Evolutionary conservation across 2,797 vertebrate genomes (phyloP).

Genomic region (Alfaro cultratus): DNA sequence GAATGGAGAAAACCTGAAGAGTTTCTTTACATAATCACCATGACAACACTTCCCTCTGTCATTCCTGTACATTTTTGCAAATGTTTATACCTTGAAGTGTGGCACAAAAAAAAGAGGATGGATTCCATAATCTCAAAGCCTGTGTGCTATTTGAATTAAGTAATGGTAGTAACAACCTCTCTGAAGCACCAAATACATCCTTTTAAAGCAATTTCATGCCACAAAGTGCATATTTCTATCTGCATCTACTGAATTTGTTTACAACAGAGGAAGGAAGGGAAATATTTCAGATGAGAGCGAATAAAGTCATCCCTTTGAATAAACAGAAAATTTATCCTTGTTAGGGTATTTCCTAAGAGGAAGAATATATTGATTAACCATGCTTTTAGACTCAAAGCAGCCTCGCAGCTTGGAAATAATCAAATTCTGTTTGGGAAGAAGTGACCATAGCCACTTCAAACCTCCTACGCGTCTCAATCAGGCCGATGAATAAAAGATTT

Average conservation of each 20-base stretch:
- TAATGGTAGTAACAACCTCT: neutral
- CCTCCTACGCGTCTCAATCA: conserved; percentile 67
- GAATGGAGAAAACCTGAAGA: neutral
- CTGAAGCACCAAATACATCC: neutral
- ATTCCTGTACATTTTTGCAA: neutral
- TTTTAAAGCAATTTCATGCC: neutral
- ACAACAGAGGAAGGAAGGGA: neutral
- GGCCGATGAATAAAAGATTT: conserved; percentile 70
- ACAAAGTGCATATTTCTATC: neutral
- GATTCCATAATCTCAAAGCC: neutral
- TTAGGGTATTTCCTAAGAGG: neutral
- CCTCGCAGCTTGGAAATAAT: conserved; percentile 50
- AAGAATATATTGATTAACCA: conserved; percentile 45
- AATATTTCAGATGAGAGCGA: neutral
- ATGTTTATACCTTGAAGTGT: neutral
- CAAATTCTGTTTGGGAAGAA: conserved; percentile 58
- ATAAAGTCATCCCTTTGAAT: conserved; percentile 2
- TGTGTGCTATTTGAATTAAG: neutral
- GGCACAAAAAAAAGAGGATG: neutral
- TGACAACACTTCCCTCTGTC: conserved; percentile 17
- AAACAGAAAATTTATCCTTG: neutral
- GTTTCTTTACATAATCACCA: conserved; percentile 6
- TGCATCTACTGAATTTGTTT: neutral
- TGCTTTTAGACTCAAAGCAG: conserved; percentile 46
- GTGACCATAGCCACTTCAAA: conserved; percentile 59